Conservation (phyloP, 2,888 invertebrate species). For the Leptopilina syphax region DNA sequence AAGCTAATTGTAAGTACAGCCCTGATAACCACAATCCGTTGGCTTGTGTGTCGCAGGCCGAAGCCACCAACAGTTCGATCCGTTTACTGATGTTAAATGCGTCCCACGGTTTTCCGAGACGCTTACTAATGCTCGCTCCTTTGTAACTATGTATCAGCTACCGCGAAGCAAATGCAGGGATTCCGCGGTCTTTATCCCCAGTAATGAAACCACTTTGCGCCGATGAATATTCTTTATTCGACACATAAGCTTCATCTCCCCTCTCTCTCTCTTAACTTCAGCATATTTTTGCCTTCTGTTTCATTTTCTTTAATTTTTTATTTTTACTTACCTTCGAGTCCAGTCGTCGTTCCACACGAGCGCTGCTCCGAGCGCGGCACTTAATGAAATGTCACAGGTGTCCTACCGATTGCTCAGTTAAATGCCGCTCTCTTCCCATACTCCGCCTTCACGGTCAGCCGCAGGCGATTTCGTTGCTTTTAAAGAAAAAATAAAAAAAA, state of each 20-base stretch:
- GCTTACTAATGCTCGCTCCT: constrained; percentile 73
- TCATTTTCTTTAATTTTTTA: constrained; percentile 43
- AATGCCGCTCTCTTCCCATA: constrained; percentile 74
- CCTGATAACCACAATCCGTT: constrained; percentile 29
- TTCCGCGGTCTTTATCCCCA: constrained; percentile 64
- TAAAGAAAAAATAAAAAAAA: not conserved
- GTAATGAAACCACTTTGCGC: constrained; percentile 74
- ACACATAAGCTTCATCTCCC: constrained; percentile 37
- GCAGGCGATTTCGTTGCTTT: constrained; percentile 63
- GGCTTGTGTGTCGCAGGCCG: constrained; percentile 50
- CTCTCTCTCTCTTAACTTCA: not conserved
- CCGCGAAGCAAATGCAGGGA: constrained; percentile 70
- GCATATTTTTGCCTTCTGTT: constrained; percentile 14
- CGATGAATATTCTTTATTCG: constrained; percentile 45
- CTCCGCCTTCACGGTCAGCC: constrained; percentile 59
- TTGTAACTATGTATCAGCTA: constrained; percentile 64
- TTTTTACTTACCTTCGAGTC: constrained; percentile 37
- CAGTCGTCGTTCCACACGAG: constrained; percentile 53
- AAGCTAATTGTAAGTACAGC: constrained; percentile 1
- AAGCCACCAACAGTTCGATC: constrained; percentile 65
- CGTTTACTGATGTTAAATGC: constrained; percentile 74
- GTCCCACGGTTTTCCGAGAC: constrained; percentile 72
- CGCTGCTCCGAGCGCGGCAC: constrained; percentile 60
- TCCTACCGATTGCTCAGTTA: constrained; percentile 73
- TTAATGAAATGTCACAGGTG: constrained; percentile 77